Base-by-base conservation (phyloP, 2,888 invertebrate genomes). In the Gastracanthus pulcherrimus region DNA sequence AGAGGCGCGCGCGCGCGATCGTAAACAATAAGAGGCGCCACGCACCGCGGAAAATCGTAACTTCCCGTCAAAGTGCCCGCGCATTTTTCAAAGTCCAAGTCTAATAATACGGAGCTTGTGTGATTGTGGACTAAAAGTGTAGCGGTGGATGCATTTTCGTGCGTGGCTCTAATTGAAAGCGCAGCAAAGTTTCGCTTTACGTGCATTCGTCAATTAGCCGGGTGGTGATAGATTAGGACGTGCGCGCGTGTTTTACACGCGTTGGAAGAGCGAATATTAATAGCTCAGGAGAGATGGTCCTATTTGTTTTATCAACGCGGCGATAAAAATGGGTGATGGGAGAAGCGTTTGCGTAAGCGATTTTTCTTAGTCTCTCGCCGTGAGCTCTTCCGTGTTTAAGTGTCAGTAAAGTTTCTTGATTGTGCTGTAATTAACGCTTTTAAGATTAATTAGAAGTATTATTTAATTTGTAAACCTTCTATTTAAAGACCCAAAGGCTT, bases 241-340 rank as follows among this genome's bases (percentile, higher is more conserved):
- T 26, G 6, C 36, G 29, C 4, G 6, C 26, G n/a, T n/a, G n/a
- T n/a, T n/a, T n/a, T 29, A 34, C 45, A n/a, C n/a, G 0, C n/a
- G 29, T 23, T 13, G 4, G 48, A 9, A 16, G 45, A 45, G 34
- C 29, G 7, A 41, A 64, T 36, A 16, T 71, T 78, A 78, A 71
- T 38, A 64, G 36, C n/a, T 36, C 29, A 45, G 26, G 55, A 5
- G 36, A 0, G 5, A 23, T 16, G 48, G 48, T 2, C 5, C 48
- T 23, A 64, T 78, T 72, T 55, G 38, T 66, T 72, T 71, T 55
- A 71, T 78, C 78, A 64, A 36, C 62, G 38, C 2, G 16, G n/a
- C 38, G n/a, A 76, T 70, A 48, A 60, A 62, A 66, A 13, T 48
- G n/a, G n/a, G n/a, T 16, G 5, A 16, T 26, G 26, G 19, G 34